phyloP scores from a whole-genome alignment of 2,888 invertebrate genomes.

The Himalopsyche japonica region DNA sequence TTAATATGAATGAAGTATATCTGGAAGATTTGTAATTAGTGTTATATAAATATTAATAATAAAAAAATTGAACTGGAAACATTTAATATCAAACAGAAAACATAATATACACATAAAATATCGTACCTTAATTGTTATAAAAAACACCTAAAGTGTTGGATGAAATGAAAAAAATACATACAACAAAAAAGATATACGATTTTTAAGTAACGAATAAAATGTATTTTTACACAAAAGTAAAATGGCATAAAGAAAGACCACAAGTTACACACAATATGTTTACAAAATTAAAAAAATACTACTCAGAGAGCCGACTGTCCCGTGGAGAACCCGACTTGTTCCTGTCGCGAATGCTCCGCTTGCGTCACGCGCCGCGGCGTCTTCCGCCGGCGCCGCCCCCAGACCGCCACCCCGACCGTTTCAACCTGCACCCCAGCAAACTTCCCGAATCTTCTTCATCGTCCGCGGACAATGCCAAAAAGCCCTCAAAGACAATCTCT shows the following conservation, averaged over 20 bases:
- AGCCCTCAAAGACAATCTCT: slow-evolving; percentile 48
- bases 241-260: not conserved
- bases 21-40: not conserved
- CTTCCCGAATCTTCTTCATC: slow-evolving; percentile 24
- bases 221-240: not conserved
- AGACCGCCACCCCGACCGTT: slow-evolving; percentile 38
- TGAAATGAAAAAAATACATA: not conserved
- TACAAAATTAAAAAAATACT: not conserved
- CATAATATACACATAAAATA: not conserved
- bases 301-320: slow-evolving; percentile 13
- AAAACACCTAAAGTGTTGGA: not conserved
- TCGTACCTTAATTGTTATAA: not conserved
- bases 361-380: slow-evolving; percentile 31
- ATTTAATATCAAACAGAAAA: no score
- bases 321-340: slow-evolving; percentile 34
- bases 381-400: slow-evolving; percentile 26
- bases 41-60: not conserved
- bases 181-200: not conserved
- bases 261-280: not conserved
- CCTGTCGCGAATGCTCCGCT: slow-evolving; percentile 30
- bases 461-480: slow-evolving; percentile 42
- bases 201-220: not conserved
- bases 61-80: not conserved
- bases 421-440: slow-evolving; percentile 40
- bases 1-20: not conserved